Conservation (phyloP, 2,888 invertebrate genomes). For the Scaptomyza caliginosa region DNA sequence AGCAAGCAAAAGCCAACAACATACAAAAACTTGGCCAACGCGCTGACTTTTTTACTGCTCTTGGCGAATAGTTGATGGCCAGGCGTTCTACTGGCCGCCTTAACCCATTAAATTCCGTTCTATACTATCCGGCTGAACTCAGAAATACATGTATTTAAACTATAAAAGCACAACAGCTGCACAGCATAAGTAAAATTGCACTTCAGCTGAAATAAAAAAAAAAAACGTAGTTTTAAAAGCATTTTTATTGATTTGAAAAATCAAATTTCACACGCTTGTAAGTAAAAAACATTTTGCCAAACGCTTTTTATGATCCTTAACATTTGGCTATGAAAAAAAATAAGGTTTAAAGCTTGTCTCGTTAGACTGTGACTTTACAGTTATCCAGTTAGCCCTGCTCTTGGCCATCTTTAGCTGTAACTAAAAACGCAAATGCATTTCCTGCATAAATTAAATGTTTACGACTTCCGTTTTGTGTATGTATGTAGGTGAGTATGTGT, state of each 20-base stretch:
- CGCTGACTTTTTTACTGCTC: conserved; percentile 68
- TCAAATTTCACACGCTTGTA: background rate
- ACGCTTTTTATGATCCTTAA: background rate
- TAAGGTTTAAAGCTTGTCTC: background rate
- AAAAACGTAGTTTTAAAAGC: too few species aligned
- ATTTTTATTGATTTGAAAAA: background rate
- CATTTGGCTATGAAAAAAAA: background rate
- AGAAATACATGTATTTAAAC: conserved; percentile 24
- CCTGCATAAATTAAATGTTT: conserved; percentile 76
- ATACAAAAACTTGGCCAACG: conserved; percentile 51
- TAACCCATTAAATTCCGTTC: conserved; percentile 64
- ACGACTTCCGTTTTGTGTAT: conserved; percentile 63
- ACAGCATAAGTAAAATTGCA: background rate
- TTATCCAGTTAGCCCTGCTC: conserved; percentile 33
- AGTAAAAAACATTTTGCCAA: background rate
- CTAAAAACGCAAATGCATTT: conserved; percentile 73
- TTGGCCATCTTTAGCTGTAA: conserved; percentile 62
- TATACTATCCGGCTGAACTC: conserved; percentile 47
- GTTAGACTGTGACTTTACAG: conserved; percentile 13
- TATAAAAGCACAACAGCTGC: conserved; percentile 2
- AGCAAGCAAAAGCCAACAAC: conserved; percentile 18
- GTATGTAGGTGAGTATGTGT: background rate
- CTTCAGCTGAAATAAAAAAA: background rate
- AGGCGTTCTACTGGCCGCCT: conserved; percentile 61
- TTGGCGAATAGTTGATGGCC: conserved; percentile 68